Evolutionary conservation across 2,113 vertebrate species (phyloP), one percentile per base, ranked within the genome.

Genomic region (Micronisus gabar): DNA sequence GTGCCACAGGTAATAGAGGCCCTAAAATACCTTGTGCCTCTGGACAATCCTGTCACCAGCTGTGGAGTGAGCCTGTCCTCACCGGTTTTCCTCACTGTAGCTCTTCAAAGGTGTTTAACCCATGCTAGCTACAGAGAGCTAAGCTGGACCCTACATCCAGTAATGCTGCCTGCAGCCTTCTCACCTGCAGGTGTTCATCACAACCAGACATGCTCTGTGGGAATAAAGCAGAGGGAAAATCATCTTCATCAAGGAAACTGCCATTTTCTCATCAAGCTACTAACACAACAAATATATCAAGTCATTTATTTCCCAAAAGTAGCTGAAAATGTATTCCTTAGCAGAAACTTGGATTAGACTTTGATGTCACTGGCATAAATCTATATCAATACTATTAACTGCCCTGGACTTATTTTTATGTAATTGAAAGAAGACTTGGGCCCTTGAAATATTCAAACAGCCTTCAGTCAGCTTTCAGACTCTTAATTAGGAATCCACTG

Each of bases 21-120:
- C 62, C 74, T 90, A 79, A 95, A 95, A 95, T 71, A 94, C 62
- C 81, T 88, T 79, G 48, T 92, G 82, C 74, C 71, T 82, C 53
- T 47, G 36, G 71, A 88, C 53, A 68, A 72, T 52, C 53, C 66
- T 93, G 94, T 95, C 85, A 95, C 10, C 85, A 92, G 62, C 48
- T 73, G 23, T 25, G 34, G 53, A 90, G 79, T 66, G 72, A 71
- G 25, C 32, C 38, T 90, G 41, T 95, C 27, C 32, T 93, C 63
- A 48, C 53, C 58, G 15, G 14, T 90, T 86, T 83, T 47, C 15
- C 29, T 81, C 86, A 26, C 38, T 91, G 73, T n/a, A 59, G 32
- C 29, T 81, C 79, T 71, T 81, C 4, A 15, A 66, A 78, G 26
- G 21, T 20, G 22, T 79, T 91, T 81, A 86, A 84, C 4, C 21